Conservation (phyloP, 2,113 vertebrate genomes). For the Butorides virescens region DNA sequence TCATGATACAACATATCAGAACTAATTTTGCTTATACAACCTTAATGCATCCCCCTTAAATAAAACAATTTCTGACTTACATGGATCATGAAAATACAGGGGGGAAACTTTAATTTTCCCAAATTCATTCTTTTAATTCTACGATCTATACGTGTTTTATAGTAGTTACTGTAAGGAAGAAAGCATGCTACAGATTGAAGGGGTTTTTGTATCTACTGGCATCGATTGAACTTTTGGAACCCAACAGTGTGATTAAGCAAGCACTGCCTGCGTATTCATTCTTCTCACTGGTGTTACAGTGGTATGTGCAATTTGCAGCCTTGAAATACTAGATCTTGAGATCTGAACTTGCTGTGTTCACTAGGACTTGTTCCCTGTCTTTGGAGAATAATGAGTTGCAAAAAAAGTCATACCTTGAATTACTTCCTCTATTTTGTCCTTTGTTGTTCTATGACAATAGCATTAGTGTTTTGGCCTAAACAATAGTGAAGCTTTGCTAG, state of each 20-base stretch:
- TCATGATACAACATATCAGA: neutral
- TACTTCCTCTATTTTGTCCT: neutral
- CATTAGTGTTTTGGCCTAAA: neutral
- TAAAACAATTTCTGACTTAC: neutral
- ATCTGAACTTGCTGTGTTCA: neutral
- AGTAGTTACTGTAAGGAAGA: neutral
- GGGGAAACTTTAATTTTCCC: neutral
- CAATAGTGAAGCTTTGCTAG: neutral
- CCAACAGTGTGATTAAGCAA: neutral
- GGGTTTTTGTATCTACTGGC: neutral
- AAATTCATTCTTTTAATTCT: neutral
- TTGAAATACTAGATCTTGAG: neutral
- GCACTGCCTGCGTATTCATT: neutral
- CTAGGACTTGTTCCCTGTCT: neutral
- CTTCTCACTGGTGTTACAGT: neutral
- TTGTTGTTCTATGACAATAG: neutral
- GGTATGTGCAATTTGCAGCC: neutral
- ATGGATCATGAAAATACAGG: neutral
- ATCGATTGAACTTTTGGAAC: neutral
- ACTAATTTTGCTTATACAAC: neutral
- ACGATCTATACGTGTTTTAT: neutral
- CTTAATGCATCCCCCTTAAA: neutral
- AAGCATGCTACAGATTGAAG: neutral
- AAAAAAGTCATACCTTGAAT: neutral
- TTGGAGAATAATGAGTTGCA: neutral